Percentiles rank a stretch among this genome's conserved stretches.
These are phyloP conservation scores for Tachyglossus aculeatus DNA, from an alignment of 2,797 vertebrate species.

Conservation along the genomic window DNA sequence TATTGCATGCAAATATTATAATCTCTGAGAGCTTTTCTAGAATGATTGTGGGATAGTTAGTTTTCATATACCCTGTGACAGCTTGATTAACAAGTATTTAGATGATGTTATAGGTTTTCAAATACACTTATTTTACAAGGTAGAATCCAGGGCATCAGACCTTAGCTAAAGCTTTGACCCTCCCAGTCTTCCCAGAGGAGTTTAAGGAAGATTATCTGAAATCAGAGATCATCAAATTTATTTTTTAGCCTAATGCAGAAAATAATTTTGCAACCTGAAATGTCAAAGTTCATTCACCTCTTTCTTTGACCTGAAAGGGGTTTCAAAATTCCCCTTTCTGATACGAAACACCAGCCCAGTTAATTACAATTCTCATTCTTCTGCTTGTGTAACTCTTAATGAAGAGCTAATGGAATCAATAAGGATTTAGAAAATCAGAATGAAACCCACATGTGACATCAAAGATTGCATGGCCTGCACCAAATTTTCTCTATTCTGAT, in stretches of 20 bases:
- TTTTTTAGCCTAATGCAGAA: background rate
- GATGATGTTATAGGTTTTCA: too few species aligned
- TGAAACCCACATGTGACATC: background rate
- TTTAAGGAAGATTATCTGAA: background rate
- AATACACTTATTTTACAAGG: too few species aligned
- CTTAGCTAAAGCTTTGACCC: too few species aligned
- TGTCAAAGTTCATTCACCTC: background rate
- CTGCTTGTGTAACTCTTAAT: background rate
- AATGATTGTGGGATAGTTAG: too few species aligned
- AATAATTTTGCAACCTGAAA: background rate
- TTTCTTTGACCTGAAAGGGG: background rate
- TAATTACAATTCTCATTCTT: background rate
- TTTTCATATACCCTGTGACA: too few species aligned
- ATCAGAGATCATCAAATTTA: background rate
- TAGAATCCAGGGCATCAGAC: too few species aligned
- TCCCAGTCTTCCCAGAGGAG: too few species aligned
- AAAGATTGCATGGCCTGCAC: constrained; percentile 14
- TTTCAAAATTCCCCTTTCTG: background rate
- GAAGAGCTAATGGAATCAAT: constrained; percentile 21
- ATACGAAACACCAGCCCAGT: background rate
- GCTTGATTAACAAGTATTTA: too few species aligned
- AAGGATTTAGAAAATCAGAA: constrained; percentile 26
- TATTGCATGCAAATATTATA: too few species aligned
- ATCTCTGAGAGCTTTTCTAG: too few species aligned
- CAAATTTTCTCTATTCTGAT: constrained; percentile 5